These are phyloP conservation scores for Heliangelus exortis DNA, from an alignment of 2,797 vertebrate species.

Conservation along the genomic window DNA sequence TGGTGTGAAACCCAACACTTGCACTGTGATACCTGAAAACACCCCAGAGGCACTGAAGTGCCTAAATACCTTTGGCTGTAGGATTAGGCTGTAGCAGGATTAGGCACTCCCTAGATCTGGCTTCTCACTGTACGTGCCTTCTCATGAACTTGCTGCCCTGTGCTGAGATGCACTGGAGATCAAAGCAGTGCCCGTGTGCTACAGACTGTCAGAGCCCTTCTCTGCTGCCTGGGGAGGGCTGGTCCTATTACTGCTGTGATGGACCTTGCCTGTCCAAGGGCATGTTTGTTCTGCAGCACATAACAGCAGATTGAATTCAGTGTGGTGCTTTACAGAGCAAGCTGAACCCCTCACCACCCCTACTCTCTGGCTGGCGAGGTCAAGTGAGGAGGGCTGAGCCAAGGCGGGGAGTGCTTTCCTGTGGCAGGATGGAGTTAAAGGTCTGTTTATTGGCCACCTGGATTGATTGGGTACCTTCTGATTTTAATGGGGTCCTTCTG, in stretches of 20 bases:
- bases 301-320: neutral
- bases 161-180: neutral
- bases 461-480: neutral
- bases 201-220: neutral
- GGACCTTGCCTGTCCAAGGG: neutral
- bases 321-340: neutral
- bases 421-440: neutral
- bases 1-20: neutral
- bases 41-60: neutral
- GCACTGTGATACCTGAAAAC: neutral
- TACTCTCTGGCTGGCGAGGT: neutral
- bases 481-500: neutral
- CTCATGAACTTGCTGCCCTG: neutral
- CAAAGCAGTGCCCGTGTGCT: fast-evolving
- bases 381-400: neutral
- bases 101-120: neutral
- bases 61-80: neutral
- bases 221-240: neutral
- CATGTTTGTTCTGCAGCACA: neutral
- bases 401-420: neutral
- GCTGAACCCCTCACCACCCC: neutral
- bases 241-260: fast-evolving
- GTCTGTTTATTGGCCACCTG: neutral
- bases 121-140: neutral
- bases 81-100: neutral